Evolutionary conservation across 2,113 vertebrate species (phyloP).

Genomic region (Microcebus tavaratra): DNA sequence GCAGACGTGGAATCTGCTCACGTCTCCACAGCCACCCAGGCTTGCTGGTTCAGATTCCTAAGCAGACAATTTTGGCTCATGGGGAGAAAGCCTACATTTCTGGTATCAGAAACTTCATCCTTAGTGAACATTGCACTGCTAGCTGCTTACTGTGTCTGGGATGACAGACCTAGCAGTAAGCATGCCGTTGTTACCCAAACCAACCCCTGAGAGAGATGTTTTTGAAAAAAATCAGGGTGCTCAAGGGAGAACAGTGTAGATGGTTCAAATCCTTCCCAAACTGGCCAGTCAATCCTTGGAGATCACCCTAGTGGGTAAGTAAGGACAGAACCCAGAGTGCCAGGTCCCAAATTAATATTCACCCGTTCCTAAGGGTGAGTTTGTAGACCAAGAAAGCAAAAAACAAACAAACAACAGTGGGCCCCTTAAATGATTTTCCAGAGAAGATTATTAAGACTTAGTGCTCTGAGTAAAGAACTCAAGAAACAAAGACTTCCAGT

Average conservation of each 20-base stretch:
- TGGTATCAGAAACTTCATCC: neutral
- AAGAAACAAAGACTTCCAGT: neutral
- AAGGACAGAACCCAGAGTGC: neutral
- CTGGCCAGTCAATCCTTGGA: neutral
- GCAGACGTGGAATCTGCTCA: neutral
- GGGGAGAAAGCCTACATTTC: neutral
- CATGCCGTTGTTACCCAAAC: neutral
- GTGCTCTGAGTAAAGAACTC: neutral
- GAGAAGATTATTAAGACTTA: neutral
- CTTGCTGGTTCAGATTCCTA: neutral
- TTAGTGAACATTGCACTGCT: neutral
- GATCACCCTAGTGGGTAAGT: neutral
- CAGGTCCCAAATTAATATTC: neutral
- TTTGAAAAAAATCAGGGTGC: neutral
- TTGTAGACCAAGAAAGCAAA: neutral
- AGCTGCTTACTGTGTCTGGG: neutral
- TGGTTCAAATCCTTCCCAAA: neutral
- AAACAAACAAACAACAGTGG: neutral
- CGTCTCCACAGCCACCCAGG: neutral
- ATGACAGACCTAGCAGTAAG: neutral
- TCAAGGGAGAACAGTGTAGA: neutral
- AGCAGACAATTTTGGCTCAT: neutral
- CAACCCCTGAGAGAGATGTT: neutral
- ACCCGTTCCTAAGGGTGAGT: neutral
- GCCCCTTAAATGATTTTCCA: neutral